Evolutionary conservation across 2,888 invertebrate species (phyloP), one percentile per base, ranked within the genome.

Genomic region (Empis stercorea): DNA sequence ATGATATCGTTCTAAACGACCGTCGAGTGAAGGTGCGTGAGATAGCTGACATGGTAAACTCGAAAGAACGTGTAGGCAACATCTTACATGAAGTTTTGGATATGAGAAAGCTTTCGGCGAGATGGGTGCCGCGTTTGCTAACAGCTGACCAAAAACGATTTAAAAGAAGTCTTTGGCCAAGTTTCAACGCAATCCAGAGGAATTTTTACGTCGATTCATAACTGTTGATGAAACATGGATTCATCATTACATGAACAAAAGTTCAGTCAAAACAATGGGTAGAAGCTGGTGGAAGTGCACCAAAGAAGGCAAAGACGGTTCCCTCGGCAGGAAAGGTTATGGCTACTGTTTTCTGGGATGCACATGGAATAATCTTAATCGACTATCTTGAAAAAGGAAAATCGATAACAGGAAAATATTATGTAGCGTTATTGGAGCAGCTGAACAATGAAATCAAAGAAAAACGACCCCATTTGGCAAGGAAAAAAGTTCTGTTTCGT

Each of bases 201-300:
- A n/a, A 61, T 45, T 63, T 64, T 60, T 43, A 57, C 57, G 54
- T 51, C 53, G 59, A 38, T 57, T 58, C 41, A 52, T 66, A 32
- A 63, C 61, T 48, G 56, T 61, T 11, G 63, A 65, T 55, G 60
- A 66, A 60, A 64, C 61, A 42, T 63, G 60, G 60, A 55, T 64
- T 39, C 57, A 61, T 48, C 52, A 57, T 46, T 59, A 54, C 49
- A 61, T 55, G 60, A 63, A 58, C 57, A 32, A 63, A 63, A 46
- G 15, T 14, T 14, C 47, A 17, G 20, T 45, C 47, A 38, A 44
- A 41, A 36, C 44, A 52, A 38, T 34, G 49, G 38, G 27, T 13
- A 4, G 38, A 41, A 44, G 17, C 44, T 4, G 34, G 43, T 32
- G 43, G 45, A 46, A 38, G 39, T 13, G 32, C 5, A 38, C 40